Evolutionary conservation across 37 sponge, comb jelly and placozoan genomes (phyloP).

Genomic region (Agelas oroides): DNA sequence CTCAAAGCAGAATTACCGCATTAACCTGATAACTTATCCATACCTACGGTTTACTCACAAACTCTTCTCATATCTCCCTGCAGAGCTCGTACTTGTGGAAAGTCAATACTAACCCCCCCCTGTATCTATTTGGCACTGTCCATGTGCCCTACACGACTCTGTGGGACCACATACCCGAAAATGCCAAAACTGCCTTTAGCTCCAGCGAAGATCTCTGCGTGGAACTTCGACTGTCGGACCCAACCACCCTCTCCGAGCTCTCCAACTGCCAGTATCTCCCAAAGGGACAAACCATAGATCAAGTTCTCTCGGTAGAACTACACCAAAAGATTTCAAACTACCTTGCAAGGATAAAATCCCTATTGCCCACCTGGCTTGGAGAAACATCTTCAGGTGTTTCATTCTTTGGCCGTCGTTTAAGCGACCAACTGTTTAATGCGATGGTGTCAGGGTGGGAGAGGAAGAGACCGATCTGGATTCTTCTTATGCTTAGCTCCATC

Average conservation of each 20-base stretch:
- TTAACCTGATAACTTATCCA: too few relatives aligned
- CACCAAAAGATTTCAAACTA: conserved; percentile 27
- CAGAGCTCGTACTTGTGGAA: conserved; percentile 78
- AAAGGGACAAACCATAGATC: neutral
- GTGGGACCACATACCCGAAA: conserved; percentile 68
- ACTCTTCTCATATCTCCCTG: too few relatives aligned
- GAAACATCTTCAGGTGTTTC: neutral
- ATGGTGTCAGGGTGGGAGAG: conserved; percentile 53
- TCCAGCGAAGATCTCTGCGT: conserved; percentile 34
- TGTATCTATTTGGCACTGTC: conserved; percentile 77
- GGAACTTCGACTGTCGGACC: conserved; percentile 47
- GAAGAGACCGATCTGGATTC: conserved; percentile 68
- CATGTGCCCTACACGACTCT: conserved; percentile 66
- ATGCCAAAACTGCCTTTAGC: conserved; percentile 61
- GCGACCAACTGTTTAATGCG: conserved; percentile 17
- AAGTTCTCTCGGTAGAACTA: conserved; percentile 8
- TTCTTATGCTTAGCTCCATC: conserved; percentile 50
- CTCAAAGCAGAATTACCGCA: too few relatives aligned
- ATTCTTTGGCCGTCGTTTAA: conserved; percentile 7
- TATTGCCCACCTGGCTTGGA: conserved; percentile 47
- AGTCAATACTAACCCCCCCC: conserved; percentile 31
- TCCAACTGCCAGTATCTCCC: conserved; percentile 33
- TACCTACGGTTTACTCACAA: too few relatives aligned
- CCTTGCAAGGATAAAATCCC: conserved; percentile 6
- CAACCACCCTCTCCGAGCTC: conserved; percentile 7